A percentile compares a stretch with the other conserved stretches of the same genome.
Evolutionary conservation across 2,113 vertebrate species (phyloP).

Genomic region (Passer montanus): DNA sequence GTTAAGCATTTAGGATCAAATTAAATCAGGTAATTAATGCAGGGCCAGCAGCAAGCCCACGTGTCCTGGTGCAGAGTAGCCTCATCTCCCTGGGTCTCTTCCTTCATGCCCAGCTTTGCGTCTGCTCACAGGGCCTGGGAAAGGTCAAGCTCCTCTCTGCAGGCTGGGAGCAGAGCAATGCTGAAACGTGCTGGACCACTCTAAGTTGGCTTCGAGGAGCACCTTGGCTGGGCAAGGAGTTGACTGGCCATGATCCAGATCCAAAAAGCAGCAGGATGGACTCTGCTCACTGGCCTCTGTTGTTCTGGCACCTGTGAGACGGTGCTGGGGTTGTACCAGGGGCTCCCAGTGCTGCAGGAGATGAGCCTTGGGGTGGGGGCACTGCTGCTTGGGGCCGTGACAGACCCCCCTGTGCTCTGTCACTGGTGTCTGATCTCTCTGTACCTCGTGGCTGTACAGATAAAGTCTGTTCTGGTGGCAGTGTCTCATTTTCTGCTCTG

Average conservation of each 20-base stretch:
- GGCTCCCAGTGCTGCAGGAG: neutral
- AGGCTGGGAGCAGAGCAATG: neutral
- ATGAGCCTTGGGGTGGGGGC: neutral
- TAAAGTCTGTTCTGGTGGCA: neutral
- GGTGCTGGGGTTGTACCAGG: accelerated
- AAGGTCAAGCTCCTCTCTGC: neutral
- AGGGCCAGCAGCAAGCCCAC: neutral
- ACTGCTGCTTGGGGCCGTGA: accelerated
- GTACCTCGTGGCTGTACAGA: neutral
- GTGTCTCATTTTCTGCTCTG: neutral
- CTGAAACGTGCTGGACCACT: accelerated
- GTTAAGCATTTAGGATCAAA: neutral
- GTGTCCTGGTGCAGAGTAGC: neutral
- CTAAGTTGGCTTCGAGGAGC: neutral
- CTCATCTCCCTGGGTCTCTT: neutral
- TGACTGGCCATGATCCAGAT: accelerated
- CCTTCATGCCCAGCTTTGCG: neutral
- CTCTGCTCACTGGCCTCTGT: neutral
- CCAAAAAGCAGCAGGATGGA: neutral
- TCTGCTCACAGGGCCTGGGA: neutral
- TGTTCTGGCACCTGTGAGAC: neutral
- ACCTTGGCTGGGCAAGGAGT: accelerated
- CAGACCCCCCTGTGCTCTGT: neutral
- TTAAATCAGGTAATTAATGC: neutral
- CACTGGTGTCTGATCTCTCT: neutral